Percentiles rank a stretch among this genome's conserved stretches.
Conservation (phyloP, 2,113 vertebrate genomes). For the Osmerus mordax region DNA sequence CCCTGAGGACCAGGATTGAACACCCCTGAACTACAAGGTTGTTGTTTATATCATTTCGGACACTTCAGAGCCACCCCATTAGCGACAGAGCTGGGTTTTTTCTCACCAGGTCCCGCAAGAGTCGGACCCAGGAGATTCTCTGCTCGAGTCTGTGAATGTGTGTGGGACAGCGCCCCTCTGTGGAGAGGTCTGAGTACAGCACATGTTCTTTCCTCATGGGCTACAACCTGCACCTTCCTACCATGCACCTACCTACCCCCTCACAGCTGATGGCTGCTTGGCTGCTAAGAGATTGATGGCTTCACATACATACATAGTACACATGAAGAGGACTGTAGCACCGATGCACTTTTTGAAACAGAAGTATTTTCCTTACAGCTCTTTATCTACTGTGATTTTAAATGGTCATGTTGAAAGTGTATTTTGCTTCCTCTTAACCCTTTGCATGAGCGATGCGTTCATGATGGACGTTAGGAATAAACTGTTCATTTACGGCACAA, state of each 20-base stretch:
- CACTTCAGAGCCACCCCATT: background rate
- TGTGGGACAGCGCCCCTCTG: constrained; percentile 55
- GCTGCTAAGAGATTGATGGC: no score
- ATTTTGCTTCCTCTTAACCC: no score
- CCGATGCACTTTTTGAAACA: background rate
- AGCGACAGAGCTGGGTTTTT: background rate
- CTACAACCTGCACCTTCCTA: background rate
- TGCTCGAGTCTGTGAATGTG: constrained; percentile 41
- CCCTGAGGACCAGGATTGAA: no score
- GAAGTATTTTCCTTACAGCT: background rate
- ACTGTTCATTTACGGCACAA: no score
- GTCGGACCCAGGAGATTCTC: constrained; percentile 12
- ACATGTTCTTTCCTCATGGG: background rate
- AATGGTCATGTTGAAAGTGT: no score
- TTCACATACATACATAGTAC: background rate
- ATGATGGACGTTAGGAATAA: no score
- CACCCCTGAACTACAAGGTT: background rate
- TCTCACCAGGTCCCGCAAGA: constrained; percentile 12
- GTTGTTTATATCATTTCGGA: background rate
- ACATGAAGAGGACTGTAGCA: background rate
- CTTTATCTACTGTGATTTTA: background rate
- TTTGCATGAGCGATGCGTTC: no score
- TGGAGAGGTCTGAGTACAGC: constrained; percentile 54
- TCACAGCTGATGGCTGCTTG: no score
- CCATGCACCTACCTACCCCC: background rate